Percentiles rank a stretch among this genome's conserved stretches.
These are phyloP conservation scores for Patella ulyssiponensis DNA, from an alignment of 2,888 invertebrate species.

Conservation along the genomic window DNA sequence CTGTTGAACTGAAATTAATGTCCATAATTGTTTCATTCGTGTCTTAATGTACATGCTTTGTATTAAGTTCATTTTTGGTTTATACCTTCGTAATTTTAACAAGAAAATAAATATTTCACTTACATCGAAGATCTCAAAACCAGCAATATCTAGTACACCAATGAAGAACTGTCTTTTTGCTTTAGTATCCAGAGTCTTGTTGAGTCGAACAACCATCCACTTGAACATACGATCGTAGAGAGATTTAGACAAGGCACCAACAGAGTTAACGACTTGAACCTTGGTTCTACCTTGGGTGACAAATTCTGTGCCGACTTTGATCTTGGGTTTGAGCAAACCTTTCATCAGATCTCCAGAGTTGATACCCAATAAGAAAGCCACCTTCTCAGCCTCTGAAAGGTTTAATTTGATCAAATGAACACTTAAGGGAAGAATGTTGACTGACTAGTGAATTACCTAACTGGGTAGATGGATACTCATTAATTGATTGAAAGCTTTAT, in stretches of 20 bases:
- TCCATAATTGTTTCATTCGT: too few species aligned
- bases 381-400: slow-evolving; percentile 84
- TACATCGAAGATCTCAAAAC: slow-evolving; percentile 98
- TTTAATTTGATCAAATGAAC: too few species aligned
- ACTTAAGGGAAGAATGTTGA: neutral
- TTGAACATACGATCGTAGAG: slow-evolving; percentile 73
- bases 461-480: too few species aligned
- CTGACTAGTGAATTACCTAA: too few species aligned
- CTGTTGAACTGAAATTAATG: slow-evolving; percentile 85
- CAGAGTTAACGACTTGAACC: slow-evolving; percentile 76
- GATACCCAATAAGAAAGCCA: slow-evolving; percentile 90
- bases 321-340: slow-evolving; percentile 88
- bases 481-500: too few species aligned
- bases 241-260: slow-evolving; percentile 72
- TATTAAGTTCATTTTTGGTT: too few species aligned
- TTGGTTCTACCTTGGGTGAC: slow-evolving; percentile 98
- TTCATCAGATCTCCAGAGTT: slow-evolving; percentile 88
- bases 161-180: slow-evolving; percentile 98
- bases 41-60: too few species aligned
- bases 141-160: slow-evolving; percentile 99
- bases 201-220: slow-evolving; percentile 98
- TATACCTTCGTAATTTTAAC: too few species aligned
- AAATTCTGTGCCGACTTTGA: slow-evolving; percentile 96
- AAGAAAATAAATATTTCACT: slow-evolving; percentile 16
- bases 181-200: slow-evolving; percentile 98